Base-by-base conservation (phyloP, 2,113 vertebrate species). In the Leiothrix lutea region DNA sequence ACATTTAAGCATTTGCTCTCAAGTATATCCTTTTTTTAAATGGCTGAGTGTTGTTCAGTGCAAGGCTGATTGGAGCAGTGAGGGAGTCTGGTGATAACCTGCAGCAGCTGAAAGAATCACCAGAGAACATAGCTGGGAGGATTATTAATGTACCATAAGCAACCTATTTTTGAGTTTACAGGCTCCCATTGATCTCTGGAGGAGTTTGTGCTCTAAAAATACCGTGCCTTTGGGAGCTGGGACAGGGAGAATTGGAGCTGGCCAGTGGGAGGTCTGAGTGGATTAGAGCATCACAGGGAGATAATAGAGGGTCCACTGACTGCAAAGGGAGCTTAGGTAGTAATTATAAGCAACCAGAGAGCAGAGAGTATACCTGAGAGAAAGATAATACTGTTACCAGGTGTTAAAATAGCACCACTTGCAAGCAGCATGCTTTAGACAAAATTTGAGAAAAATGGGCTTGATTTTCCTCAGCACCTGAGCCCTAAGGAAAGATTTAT, bases 81-180 rank as follows among this genome's bases (percentile, higher is more conserved):
- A 82, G 81, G 69, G n/a, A 80, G 50, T 40, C 20, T 66, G 73
- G 81, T 67, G 89, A 88, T 72, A 82, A 85, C 54, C 88, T 90
- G 84, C 71, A 91, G 86, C 78, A 86, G 74, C 90, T 95, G 92
- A 79, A 71, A 94, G 93, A 92, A 78, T 92, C 90, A 94, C 65
- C 85, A 88, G 82, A 85, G 94, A 82, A 40, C 72, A 51, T 56
- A 90, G 77, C 84, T 82, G 72, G n/a, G 88, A 90, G 78, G 74
- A 90, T 92, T 96, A 91, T 95, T 94, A 94, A 75, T 75, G 80
- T 81, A 45, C 60, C 87, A 72, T 69, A 79, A 96, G 90, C 92
- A 92, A 79, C 74, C 86, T 94, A 82, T 93, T 95, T 95, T 93
- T 92, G 94, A 92, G 92, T 95, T 97, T 91, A 80, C 78, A 94